Conservation (phyloP, 2,797 vertebrate genomes). For the Gymnoscopelus braueri region DNA sequence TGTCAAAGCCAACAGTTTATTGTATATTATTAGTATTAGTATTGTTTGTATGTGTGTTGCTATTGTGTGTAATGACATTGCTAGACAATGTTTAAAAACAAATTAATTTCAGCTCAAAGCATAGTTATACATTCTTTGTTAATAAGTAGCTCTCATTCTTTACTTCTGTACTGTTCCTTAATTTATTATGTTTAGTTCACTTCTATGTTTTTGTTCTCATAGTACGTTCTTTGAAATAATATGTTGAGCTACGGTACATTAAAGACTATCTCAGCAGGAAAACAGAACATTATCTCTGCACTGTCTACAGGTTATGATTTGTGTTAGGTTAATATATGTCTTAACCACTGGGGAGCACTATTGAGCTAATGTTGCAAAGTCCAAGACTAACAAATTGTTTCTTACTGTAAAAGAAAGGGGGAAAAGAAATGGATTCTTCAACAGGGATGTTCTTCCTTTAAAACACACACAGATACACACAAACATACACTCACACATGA, state of each 20-base stretch:
- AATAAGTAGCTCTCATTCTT: background rate
- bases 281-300: slow-evolving; percentile 3
- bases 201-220: background rate
- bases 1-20: background rate
- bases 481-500: slow-evolving; percentile 5
- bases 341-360: slow-evolving; percentile 74
- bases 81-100: background rate
- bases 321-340: slow-evolving; percentile 18
- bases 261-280: background rate
- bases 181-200: background rate
- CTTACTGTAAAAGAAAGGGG: slow-evolving; percentile 57
- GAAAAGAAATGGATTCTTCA: slow-evolving; percentile 37
- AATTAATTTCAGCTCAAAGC: background rate
- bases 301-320: slow-evolving; percentile 17
- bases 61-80: too few species aligned
- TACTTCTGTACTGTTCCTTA: background rate
- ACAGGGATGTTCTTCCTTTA: background rate
- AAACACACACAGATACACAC: background rate
- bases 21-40: too few species aligned
- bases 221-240: background rate
- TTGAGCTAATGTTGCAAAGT: slow-evolving; percentile 68
- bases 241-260: background rate
- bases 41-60: too few species aligned
- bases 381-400: slow-evolving; percentile 57
- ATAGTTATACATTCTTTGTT: background rate